Base-by-base conservation (phyloP, 2,888 invertebrate species). In the Syrista parreyssii region DNA sequence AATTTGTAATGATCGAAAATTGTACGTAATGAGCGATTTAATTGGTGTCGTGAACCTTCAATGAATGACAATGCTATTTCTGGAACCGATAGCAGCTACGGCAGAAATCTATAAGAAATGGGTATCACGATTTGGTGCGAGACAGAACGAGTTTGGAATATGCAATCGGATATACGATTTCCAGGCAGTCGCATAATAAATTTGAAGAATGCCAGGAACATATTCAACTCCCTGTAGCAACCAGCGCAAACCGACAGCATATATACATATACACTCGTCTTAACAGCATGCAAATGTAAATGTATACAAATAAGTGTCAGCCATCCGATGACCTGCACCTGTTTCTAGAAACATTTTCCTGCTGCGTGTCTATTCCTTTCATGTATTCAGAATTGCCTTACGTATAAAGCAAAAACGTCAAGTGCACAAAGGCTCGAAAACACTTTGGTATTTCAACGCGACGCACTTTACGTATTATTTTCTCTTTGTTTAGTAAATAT, bases 201-300 rank as follows among this genome's bases (percentile, higher is more conserved):
- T 55, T 55, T 55, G 23, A 55, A 55, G 55, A 55, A 55, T 55
- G 55, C 55, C 23, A 23, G 55, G 23, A 55, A 55, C 55, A 55
- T 55, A 55, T 55, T 55, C 9, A 55, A 55, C 55, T 55, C 23
- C 9, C 23, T 55, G 23, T 23, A 55, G 9, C 23, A 23, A 23
- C 55, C 55, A 55, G 55, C 55, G 55, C 23, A 55, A 55, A 55
- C 55, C 55, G 55, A 23, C 55, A 55, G 55, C 23, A 23, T 23
- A 23, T 9, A 55, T 15, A 40, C 6, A 6, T 40, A 1, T 40
- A 15, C 1, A 69, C 1, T 71, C 12, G 1, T 31, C 31, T 71
- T 12, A 71, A 71, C 31, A 6, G 71, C 32, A 71, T 71, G 33
- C 71, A 71, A 33, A 71, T 71, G 71, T 71, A 71, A 68, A 71